These are phyloP conservation scores for Oncorhynchus gorbuscha DNA, from an alignment of 2,113 vertebrate species.

Conservation along the genomic window DNA sequence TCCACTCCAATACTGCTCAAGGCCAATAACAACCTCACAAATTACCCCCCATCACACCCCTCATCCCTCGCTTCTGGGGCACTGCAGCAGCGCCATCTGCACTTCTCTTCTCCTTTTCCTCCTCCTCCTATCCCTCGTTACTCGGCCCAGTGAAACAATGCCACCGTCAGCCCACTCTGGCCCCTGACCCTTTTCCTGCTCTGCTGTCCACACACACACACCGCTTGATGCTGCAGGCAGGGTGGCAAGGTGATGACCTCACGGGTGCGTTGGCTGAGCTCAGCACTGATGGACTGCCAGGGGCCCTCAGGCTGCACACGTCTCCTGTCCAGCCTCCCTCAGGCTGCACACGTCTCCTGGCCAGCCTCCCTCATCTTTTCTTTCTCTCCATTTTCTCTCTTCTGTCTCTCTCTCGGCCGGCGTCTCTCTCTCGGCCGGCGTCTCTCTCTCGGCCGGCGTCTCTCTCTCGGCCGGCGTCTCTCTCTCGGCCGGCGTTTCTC, in stretches of 20 bases:
- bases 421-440: slow-evolving; percentile 1
- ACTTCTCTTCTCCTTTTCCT: neutral
- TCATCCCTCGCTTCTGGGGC: slow-evolving; percentile 43
- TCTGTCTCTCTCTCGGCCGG: neutral
- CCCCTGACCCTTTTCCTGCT: slow-evolving; percentile 46
- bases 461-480: neutral
- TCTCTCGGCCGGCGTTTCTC: neutral
- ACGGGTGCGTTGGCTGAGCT: slow-evolving; percentile 36
- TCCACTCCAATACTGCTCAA: too few species aligned
- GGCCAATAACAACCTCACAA: slow-evolving; percentile 26
- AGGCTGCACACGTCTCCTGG: slow-evolving; percentile 30
- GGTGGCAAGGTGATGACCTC: slow-evolving; percentile 57
- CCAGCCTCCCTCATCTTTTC: slow-evolving; percentile 3
- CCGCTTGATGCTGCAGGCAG: slow-evolving; percentile 33
- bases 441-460: slow-evolving; percentile 3
- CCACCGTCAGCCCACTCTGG: slow-evolving; percentile 41
- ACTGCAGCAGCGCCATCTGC: slow-evolving; percentile 14
- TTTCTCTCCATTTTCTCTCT: neutral
- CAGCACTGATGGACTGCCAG: slow-evolving; percentile 54
- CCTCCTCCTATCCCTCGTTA: slow-evolving; percentile 39
- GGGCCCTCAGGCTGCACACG: slow-evolving; percentile 42
- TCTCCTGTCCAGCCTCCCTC: slow-evolving; percentile 5
- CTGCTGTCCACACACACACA: slow-evolving; percentile 37
- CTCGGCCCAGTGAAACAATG: slow-evolving; percentile 38
- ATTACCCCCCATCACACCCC: slow-evolving; percentile 35